Evolutionary conservation across 2,888 invertebrate genomes (phyloP), one percentile per base, ranked within the genome.

Genomic region (Sussaba pulchella): DNA sequence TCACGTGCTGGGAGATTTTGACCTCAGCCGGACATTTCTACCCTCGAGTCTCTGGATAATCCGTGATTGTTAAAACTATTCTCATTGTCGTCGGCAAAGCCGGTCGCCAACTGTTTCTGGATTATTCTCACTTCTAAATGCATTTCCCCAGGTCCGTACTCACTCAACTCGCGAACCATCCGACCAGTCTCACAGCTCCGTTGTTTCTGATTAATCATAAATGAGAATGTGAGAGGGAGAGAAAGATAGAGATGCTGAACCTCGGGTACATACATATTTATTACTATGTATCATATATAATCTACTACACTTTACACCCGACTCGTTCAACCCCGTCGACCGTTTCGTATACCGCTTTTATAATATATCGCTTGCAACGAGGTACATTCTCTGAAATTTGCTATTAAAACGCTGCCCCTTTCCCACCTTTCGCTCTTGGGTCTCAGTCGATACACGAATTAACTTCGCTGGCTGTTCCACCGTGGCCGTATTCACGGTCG

Each of bases 111-210:
- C 72, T 52, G 67, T 67, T 72, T 50, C 17, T 52, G 61, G 31
- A 36, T 78, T 73, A 73, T 78, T 67, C 45, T 54, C 72, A 63
- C 63, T 74, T 57, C 19, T n/a, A 69, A 74, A 70, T 64, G 57
- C 64, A 67, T 78, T 78, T 69, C 26, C 52, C 31, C 31, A 52
- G 31, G 39, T 59, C 41, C 24, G 17, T 24, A 66, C 47, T 8
- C 61, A 43, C 63, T 52, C 50, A 50, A 39, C 74, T 36, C 31
- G 43, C 31, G 31, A 24, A n/a, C 50, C 19, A 21, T 57, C 39
- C 9, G 31, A 31, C 50, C 26, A 17, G 17, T 45, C 31, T 17
- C 36, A 21, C 26, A 24, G 43, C 54, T 47, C 54, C 67, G 24
- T 43, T 21, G 54, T 63, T 79, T 36, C 17, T 47, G 57, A 79